phyloP scores from a whole-genome alignment of 2,113 vertebrate genomes.

The Centrocercus urophasianus region DNA sequence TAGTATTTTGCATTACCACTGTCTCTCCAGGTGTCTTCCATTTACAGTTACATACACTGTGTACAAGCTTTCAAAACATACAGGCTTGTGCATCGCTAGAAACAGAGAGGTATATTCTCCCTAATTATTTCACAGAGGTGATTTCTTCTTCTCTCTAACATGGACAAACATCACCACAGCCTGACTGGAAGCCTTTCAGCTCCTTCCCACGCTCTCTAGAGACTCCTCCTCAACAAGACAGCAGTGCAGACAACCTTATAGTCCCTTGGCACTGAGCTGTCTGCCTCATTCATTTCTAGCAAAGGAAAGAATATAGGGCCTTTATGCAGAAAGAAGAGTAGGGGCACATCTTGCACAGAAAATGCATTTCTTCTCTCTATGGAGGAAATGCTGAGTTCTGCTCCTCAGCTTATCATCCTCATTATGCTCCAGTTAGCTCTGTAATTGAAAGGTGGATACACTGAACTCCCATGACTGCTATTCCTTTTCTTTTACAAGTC shows the following conservation, averaged over 20 bases:
- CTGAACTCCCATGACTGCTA: not conserved
- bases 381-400: not conserved
- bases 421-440: not conserved
- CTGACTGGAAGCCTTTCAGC: not conserved
- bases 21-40: not conserved
- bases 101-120: not conserved
- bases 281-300: conserved; percentile 10
- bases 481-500: not conserved
- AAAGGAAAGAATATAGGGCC: not conserved
- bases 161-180: not conserved
- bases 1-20: not conserved
- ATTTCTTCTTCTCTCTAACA: not conserved
- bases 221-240: not conserved
- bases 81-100: not conserved
- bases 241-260: not conserved
- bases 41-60: not conserved
- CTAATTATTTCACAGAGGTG: not conserved
- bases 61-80: not conserved
- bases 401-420: not conserved
- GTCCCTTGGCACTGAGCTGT: not conserved
- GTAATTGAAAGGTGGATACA: not conserved
- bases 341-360: not conserved
- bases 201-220: not conserved
- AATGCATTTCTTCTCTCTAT: not conserved
- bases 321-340: not conserved